Percentiles rank a stretch among this genome's conserved stretches.
These are phyloP conservation scores for Lamproptera curius DNA, from an alignment of 2,888 invertebrate genomes.

Conservation along the genomic window DNA sequence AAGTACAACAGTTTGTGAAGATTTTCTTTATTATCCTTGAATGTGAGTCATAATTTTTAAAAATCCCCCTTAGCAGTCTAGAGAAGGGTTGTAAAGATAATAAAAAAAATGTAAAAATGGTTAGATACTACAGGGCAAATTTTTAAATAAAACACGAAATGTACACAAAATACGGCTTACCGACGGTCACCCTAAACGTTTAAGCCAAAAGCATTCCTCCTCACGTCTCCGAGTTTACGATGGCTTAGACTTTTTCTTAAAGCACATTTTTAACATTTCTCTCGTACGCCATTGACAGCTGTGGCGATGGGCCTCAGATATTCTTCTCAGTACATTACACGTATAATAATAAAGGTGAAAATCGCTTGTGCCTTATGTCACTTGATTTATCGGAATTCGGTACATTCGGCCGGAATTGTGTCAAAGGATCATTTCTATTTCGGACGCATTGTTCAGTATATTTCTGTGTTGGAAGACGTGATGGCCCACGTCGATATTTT, in stretches of 20 bases:
- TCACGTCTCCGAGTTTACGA: conserved; percentile 35
- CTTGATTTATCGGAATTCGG: conserved; percentile 10
- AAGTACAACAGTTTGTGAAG: too few species aligned
- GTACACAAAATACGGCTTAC: not conserved
- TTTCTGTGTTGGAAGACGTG: conserved; percentile 46
- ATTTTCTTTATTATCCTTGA: too few species aligned
- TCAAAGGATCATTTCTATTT: conserved; percentile 39
- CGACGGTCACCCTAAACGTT: conserved; percentile 28
- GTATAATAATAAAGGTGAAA: conserved; percentile 17
- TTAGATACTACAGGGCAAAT: too few species aligned
- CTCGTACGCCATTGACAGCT: conserved; percentile 20
- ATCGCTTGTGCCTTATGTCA: conserved; percentile 5
- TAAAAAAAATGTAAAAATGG: too few species aligned
- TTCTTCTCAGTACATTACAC: conserved; percentile 5
- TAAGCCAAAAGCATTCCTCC: conserved; percentile 36
- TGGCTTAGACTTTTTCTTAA: conserved; percentile 33
- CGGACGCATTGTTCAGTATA: conserved; percentile 36
- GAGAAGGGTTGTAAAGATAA: too few species aligned
- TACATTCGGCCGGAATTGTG: conserved; percentile 36
- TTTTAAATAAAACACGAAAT: too few species aligned
- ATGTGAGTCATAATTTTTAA: too few species aligned
- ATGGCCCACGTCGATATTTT: conserved; percentile 34
- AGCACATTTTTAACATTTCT: conserved; percentile 33
- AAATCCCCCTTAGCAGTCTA: too few species aligned
- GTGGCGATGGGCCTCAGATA: conserved; percentile 4